A percentile compares a stretch with the other conserved stretches of the same genome.
These are phyloP conservation scores for Benthochromis sp. DNA, from an alignment of 2,113 vertebrate genomes.

Conservation along the genomic window DNA sequence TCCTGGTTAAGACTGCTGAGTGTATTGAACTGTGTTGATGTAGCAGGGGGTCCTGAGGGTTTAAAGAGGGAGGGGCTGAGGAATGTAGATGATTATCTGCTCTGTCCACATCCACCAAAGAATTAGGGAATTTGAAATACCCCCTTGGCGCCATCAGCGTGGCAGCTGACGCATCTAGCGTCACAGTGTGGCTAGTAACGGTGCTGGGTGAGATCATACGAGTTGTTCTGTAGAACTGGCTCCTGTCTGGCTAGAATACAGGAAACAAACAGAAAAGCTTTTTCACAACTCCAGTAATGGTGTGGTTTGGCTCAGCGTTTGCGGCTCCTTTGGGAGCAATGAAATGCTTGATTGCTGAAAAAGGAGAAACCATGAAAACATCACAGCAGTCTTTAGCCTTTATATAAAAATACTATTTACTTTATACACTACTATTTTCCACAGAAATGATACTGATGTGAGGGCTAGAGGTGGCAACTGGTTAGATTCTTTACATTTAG, in stretches of 20 bases:
- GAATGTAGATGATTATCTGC: slow-evolving; percentile 55
- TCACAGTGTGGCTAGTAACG: background rate
- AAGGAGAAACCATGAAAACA: slow-evolving; percentile 29
- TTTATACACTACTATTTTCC: background rate
- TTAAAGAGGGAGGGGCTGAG: slow-evolving; percentile 31
- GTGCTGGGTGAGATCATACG: background rate
- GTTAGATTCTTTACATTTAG: background rate
- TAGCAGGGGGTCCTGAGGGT: slow-evolving; percentile 26
- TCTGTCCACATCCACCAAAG: slow-evolving; percentile 12
- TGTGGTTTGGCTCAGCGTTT: slow-evolving; percentile 43
- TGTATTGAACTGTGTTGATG: slow-evolving; percentile 12
- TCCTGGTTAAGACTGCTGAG: slow-evolving; percentile 12
- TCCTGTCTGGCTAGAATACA: background rate
- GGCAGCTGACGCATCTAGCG: slow-evolving; percentile 6
- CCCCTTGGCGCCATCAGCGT: background rate
- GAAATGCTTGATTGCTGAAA: slow-evolving; percentile 53
- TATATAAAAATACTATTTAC: background rate
- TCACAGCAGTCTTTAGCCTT: background rate
- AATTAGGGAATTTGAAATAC: slow-evolving; percentile 24
- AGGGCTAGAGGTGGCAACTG: background rate
- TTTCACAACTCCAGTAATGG: background rate
- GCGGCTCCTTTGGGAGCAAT: slow-evolving; percentile 52
- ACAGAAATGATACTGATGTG: background rate
- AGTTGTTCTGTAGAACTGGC: background rate
- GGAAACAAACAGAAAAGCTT: background rate